Evolutionary conservation across 2,113 vertebrate genomes (phyloP).

Genomic region (Galemys pyrenaicus): DNA sequence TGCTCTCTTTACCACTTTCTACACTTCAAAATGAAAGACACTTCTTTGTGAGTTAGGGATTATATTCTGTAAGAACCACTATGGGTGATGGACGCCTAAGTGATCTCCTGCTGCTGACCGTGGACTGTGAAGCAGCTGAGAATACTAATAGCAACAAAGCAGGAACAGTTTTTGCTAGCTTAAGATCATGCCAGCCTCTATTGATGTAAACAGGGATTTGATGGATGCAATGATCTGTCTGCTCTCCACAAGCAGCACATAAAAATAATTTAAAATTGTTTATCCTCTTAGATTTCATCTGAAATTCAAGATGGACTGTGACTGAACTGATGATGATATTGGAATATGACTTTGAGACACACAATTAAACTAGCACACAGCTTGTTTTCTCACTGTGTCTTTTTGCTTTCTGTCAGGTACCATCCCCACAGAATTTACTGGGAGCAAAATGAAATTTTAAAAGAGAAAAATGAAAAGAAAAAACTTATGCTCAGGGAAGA

Average conservation of each 20-base stretch:
- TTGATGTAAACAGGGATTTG: conserved; percentile 76
- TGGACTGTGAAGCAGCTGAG: conserved; percentile 71
- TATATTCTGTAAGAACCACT: conserved; percentile 71
- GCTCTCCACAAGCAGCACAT: conserved; percentile 71
- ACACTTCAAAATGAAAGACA: conserved; percentile 68
- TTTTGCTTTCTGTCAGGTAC: conserved; percentile 61
- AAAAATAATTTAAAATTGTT: conserved; percentile 80
- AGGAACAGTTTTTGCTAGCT: conserved; percentile 73
- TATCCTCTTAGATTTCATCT: conserved; percentile 80
- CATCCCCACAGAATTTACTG: conserved; percentile 63
- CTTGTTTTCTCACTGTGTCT: conserved; percentile 49
- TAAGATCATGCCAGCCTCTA: conserved; percentile 70
- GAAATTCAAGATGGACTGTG: conserved; percentile 64
- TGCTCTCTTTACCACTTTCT: conserved; percentile 65
- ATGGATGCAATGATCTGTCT: conserved; percentile 80
- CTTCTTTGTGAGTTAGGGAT: conserved; percentile 68
- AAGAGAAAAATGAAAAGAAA: conserved; percentile 73
- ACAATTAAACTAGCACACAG: conserved; percentile 49
- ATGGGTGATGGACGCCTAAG: conserved; percentile 76
- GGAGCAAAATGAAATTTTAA: conserved; percentile 63
- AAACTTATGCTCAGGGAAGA: conserved; percentile 64
- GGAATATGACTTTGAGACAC: conserved; percentile 70
- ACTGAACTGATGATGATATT: conserved; percentile 63
- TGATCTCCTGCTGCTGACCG: conserved; percentile 73
- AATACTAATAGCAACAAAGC: conserved; percentile 78